Conservation (phyloP, 2,113 vertebrate species). For the Heptranchias perlo region DNA sequence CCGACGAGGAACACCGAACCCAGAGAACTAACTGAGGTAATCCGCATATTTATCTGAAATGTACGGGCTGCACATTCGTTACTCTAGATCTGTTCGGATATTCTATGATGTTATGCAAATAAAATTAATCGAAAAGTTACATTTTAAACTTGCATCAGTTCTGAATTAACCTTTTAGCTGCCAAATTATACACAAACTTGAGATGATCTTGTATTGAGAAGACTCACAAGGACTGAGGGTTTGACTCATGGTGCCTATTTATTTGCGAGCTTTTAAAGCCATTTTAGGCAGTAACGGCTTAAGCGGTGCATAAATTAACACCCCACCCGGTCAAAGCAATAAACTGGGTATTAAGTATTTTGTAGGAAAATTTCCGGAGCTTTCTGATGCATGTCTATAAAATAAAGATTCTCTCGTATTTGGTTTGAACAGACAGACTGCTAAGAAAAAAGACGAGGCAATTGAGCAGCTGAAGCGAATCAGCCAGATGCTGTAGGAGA, state of each 20-base stretch:
- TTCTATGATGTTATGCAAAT: background rate
- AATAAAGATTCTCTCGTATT: constrained; percentile 5
- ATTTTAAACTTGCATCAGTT: background rate
- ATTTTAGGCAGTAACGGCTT: background rate
- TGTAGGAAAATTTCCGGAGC: background rate
- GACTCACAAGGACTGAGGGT: too few species aligned
- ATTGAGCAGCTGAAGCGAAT: background rate
- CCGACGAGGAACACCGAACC: background rate
- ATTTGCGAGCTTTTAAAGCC: background rate
- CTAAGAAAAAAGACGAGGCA: background rate
- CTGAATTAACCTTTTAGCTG: background rate
- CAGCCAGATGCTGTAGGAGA: background rate
- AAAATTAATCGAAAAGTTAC: background rate
- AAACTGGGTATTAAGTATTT: background rate
- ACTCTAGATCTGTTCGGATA: background rate
- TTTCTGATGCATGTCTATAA: background rate
- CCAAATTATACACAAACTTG: background rate
- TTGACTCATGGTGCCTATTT: background rate
- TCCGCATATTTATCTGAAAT: background rate
- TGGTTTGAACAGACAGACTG: background rate
- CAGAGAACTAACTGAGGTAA: background rate
- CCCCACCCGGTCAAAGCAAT: background rate
- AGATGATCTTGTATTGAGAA: background rate
- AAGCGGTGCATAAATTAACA: background rate
- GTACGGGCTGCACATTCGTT: background rate